Evolutionary conservation across 2,797 vertebrate genomes (phyloP).

Genomic region (Mus minutoides): DNA sequence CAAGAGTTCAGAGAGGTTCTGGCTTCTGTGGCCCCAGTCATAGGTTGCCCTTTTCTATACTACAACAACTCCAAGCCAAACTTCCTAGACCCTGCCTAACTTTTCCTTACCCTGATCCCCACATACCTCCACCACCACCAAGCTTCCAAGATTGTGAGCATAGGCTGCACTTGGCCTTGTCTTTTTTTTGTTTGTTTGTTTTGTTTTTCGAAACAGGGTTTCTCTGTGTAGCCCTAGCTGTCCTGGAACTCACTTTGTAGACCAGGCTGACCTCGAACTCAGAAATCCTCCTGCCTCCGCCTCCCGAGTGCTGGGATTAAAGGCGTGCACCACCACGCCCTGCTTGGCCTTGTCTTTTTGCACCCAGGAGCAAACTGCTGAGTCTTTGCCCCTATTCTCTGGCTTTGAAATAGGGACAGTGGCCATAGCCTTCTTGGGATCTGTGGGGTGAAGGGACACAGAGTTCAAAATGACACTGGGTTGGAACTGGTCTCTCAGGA

Average conservation of each 20-base stretch:
- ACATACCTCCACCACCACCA: background rate
- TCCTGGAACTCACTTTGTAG: too few relatives aligned
- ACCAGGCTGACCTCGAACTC: too few relatives aligned
- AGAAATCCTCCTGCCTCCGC: too few relatives aligned
- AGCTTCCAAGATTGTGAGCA: background rate
- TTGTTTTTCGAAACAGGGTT: too few relatives aligned
- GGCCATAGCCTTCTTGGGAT: background rate
- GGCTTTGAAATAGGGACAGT: background rate
- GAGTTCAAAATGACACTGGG: background rate
- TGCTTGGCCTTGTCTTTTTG: background rate
- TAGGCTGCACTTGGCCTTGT: background rate
- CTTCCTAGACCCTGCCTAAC: background rate
- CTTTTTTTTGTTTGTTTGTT: too few relatives aligned
- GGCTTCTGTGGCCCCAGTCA: background rate
- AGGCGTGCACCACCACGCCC: too few relatives aligned
- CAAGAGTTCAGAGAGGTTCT: background rate
- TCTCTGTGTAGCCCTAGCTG: too few relatives aligned
- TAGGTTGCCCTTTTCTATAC: background rate
- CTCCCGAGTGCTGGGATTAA: too few relatives aligned
- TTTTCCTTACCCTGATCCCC: background rate
- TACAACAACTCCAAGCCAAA: background rate
- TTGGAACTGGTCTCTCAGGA: background rate
- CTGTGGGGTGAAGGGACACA: background rate
- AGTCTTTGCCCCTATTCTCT: background rate
- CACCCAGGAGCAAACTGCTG: background rate